Conservation (phyloP, 2,888 invertebrate genomes). For the Ctena decussata region DNA sequence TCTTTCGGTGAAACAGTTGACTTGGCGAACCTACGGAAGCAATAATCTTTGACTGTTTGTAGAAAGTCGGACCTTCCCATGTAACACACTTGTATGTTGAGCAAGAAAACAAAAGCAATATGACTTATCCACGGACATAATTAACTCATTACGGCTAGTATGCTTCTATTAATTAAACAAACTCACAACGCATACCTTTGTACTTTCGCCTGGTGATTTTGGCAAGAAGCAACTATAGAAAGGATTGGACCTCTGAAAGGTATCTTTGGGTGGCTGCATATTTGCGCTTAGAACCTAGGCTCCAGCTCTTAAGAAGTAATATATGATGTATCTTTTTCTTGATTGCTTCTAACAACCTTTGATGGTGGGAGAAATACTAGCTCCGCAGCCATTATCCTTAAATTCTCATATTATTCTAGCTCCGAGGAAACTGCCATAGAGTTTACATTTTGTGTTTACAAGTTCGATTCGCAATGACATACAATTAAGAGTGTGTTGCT, state of each 20-base stretch:
- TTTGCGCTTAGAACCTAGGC: neutral
- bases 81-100: conserved; percentile 4
- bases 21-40: too few species aligned
- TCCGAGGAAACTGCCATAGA: neutral
- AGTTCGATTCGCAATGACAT: neutral
- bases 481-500: neutral
- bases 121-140: neutral
- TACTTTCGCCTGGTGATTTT: neutral
- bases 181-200: neutral
- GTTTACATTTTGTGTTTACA: neutral
- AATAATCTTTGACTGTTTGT: neutral
- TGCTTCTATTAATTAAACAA: conserved; percentile 9
- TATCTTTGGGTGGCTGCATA: neutral
- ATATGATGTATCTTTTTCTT: conserved; percentile 13
- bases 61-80: neutral
- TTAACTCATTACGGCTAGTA: neutral
- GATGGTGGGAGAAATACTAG: conserved; percentile 24
- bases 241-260: neutral
- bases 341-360: conserved; percentile 13
- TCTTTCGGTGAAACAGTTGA: too few species aligned
- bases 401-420: neutral
- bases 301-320: neutral
- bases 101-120: conserved; percentile 7
- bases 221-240: neutral
- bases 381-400: neutral